Conservation (phyloP, 2,113 vertebrate genomes). For the Sisor rabdophorus region DNA sequence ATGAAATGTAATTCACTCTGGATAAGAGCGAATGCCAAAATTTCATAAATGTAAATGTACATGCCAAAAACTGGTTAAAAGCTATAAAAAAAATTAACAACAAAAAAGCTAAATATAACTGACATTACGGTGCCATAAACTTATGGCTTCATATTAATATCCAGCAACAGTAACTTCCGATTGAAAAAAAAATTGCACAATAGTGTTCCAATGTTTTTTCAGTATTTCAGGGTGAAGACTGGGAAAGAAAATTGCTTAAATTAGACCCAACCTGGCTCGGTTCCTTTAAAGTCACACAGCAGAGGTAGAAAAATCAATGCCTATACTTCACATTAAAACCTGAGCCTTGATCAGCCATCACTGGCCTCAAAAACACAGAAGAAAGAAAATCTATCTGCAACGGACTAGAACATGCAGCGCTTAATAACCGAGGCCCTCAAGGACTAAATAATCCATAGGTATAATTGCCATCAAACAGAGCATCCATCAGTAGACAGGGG, state of each 20-base stretch:
- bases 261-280: slow-evolving; percentile 35
- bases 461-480: slow-evolving; percentile 13
- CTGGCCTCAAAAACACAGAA: slow-evolving; percentile 22
- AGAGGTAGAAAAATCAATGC: slow-evolving; percentile 61
- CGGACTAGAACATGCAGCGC: neutral
- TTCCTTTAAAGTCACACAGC: slow-evolving; percentile 54
- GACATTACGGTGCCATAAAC: too few species aligned
- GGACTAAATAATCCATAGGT: neutral
- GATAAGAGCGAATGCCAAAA: too few species aligned
- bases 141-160: too few species aligned
- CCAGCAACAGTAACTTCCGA: too few species aligned
- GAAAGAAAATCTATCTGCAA: slow-evolving; percentile 37
- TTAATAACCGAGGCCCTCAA: slow-evolving; percentile 10
- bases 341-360: slow-evolving; percentile 50
- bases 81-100: too few species aligned
- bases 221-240: neutral
- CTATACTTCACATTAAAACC: slow-evolving; percentile 50
- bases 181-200: too few species aligned
- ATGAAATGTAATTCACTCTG: too few species aligned
- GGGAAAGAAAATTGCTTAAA: slow-evolving; percentile 44
- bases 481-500: neutral
- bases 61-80: too few species aligned
- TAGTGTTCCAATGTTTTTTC: too few species aligned
- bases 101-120: too few species aligned
- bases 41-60: too few species aligned